Evolutionary conservation across 2,113 vertebrate genomes (phyloP).

Genomic region (Istiophorus platypterus): DNA sequence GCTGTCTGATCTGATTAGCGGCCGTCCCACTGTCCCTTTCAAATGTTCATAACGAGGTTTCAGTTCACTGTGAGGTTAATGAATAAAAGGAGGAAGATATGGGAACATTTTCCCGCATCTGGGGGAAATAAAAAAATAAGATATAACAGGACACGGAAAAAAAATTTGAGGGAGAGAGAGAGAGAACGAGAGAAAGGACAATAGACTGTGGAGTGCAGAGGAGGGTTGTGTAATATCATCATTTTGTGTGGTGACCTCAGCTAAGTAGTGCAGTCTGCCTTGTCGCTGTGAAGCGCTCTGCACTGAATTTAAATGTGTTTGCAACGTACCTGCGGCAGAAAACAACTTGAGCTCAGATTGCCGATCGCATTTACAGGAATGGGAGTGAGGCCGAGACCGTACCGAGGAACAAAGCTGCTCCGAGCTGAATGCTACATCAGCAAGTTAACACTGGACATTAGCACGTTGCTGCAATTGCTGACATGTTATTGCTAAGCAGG

Average conservation of each 20-base stretch:
- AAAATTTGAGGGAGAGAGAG: background rate
- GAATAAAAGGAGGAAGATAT: conserved; percentile 39
- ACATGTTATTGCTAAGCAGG: background rate
- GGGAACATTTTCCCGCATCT: conserved; percentile 54
- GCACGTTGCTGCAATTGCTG: background rate
- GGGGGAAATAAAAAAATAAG: conserved; percentile 53
- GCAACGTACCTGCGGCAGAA: background rate
- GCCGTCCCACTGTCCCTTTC: conserved; percentile 37
- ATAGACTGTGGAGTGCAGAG: background rate
- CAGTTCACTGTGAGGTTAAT: conserved; percentile 71
- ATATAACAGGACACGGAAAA: conserved; percentile 8
- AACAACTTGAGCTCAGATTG: background rate
- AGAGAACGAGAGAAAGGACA: conserved; percentile 15
- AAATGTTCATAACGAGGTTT: conserved; percentile 69
- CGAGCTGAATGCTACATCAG: too few species aligned
- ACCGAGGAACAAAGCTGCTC: background rate
- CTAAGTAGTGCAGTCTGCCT: conserved; percentile 25
- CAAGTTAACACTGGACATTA: background rate
- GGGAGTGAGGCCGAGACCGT: background rate
- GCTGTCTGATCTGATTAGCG: conserved; percentile 66
- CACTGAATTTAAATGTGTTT: background rate
- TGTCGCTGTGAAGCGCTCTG: conserved; percentile 12
- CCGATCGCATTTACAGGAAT: background rate
- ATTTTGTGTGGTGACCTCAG: conserved; percentile 51
- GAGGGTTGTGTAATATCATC: conserved; percentile 44